These are phyloP conservation scores for Psittacula cyanocephala DNA, from an alignment of 2,113 vertebrate genomes.

Conservation along the genomic window DNA sequence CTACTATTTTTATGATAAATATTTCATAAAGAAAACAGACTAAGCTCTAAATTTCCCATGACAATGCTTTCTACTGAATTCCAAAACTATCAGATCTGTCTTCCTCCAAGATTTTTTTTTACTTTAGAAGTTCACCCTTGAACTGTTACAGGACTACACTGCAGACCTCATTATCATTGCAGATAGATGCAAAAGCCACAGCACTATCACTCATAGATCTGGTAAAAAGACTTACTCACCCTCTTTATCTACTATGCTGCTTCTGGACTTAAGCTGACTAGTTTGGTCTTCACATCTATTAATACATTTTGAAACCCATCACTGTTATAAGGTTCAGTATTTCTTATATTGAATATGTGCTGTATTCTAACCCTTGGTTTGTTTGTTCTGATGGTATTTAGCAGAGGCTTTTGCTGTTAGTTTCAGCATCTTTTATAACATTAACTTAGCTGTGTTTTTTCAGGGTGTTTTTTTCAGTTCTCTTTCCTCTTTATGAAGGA, in stretches of 20 bases:
- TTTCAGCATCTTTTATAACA: not conserved
- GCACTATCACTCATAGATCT: rapidly evolving
- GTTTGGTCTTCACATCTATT: not conserved
- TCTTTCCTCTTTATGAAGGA: not conserved
- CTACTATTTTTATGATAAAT: not conserved
- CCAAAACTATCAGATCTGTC: not conserved
- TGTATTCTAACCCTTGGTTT: not conserved
- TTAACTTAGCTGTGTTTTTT: not conserved
- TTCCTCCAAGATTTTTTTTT: not conserved
- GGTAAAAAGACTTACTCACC: not conserved
- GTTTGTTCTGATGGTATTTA: not conserved
- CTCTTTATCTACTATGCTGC: not conserved
- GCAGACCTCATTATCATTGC: not conserved
- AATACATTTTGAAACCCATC: not conserved
- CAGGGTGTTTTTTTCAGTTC: not conserved
- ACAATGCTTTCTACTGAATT: not conserved
- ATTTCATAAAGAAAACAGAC: not conserved
- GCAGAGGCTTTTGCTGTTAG: not conserved
- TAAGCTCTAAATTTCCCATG: not conserved
- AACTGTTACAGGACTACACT: not conserved
- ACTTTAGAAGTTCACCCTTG: not conserved
- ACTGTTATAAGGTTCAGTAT: not conserved
- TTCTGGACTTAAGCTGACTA: not conserved
- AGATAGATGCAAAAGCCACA: not conserved
- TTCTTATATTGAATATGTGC: not conserved